Conservation (phyloP, 2,797 vertebrate species). For the Acanthis flammea region DNA sequence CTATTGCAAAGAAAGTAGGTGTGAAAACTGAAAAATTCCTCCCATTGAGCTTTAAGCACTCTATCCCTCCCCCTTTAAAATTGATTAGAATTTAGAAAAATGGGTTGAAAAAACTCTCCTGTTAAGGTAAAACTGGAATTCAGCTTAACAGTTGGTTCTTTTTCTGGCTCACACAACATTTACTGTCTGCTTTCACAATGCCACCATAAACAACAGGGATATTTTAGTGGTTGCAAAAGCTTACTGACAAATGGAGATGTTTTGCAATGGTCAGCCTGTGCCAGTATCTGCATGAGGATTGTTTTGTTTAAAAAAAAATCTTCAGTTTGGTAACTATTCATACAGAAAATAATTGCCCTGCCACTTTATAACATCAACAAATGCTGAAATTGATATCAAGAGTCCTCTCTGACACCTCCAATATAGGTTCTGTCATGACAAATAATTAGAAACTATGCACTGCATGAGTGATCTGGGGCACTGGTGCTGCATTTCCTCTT, state of each 20-base stretch:
- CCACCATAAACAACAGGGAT: not conserved
- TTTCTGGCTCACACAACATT: not conserved
- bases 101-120: not conserved
- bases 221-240: not conserved
- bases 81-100: not conserved
- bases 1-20: not conserved
- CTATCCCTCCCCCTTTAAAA: not conserved
- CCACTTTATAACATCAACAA: not conserved
- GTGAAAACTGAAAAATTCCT: not conserved
- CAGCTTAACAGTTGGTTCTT: not conserved
- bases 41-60: not conserved
- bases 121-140: not conserved
- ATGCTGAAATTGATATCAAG: not conserved
- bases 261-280: not conserved
- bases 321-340: not conserved
- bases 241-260: conserved; percentile 8
- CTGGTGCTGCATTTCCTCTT: not conserved
- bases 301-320: not conserved
- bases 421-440: not conserved
- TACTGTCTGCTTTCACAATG: not conserved
- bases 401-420: not conserved
- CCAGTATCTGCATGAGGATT: not conserved
- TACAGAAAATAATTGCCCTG: not conserved
- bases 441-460: not conserved
- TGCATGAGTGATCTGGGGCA: not conserved